Base-by-base conservation (phyloP, 1,140 invertebrate species). In the Panagrolaimus sp. region DNA sequence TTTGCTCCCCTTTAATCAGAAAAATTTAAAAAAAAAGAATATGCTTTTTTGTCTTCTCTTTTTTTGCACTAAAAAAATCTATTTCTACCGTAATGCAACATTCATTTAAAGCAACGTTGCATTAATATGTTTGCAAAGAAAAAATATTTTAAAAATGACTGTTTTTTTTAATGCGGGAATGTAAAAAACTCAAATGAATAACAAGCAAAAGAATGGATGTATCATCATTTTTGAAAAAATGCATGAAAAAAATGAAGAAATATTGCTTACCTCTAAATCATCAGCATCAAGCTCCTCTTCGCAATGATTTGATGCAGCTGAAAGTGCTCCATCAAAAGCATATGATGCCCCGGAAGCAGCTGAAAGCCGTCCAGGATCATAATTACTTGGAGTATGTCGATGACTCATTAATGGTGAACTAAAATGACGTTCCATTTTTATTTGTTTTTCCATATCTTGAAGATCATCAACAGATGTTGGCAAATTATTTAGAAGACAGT, bases 281-380 rank as follows among this genome's bases (percentile, higher is more conserved):
- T 58, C 52, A n/a, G 52, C 21, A 58, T 58, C 52, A 14, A 58
- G 52, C 28, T 28, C 52, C 10, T 58, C 52, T 58, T 58, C 52
- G 17, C 12, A 10, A 28, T 14, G 52, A 28, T 58, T 21, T 28
- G 21, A 21, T 58, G 52, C 10, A 5, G 26, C 26, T 5, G 8
- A 28, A 58, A 21, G 10, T 17, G 52, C 21, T 26, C 14, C 52
- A 28, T 58, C 52, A 28, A 58, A 12, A 52, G 14, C 17, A 17
- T n/a, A 28, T 28, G 52, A 58, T 12, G 52, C 52, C 14, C 21
- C 52, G 8, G 52, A 58, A n/a, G 52, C 52, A 21, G 52, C 28
- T 21, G 52, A 58, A 8, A 58, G 28, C 14, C 52, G 52, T 21
- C 52, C 28, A 21, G 52, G 21, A 28, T 28, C 52, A 58, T 58